phyloP scores from a whole-genome alignment of 2,888 invertebrate species.

The Chesias legatella region DNA sequence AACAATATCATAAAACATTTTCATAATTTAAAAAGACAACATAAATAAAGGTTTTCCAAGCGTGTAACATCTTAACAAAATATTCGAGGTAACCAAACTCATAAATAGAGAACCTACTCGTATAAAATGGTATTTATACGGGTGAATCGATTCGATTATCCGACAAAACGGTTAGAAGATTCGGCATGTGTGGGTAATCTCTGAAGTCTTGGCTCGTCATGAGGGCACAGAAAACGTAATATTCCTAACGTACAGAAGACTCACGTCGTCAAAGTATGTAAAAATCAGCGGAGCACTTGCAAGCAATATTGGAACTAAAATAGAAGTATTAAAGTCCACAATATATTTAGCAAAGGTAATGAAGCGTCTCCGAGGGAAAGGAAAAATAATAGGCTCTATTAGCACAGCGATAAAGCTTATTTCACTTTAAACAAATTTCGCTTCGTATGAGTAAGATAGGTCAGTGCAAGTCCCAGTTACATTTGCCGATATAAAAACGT shows the following conservation, averaged over 20 bases:
- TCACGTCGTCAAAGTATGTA: no score
- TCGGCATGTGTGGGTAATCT: conserved; percentile 21
- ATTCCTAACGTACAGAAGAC: no score
- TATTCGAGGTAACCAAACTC: conserved; percentile 6
- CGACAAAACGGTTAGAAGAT: conserved; percentile 26
- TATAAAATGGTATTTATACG: conserved; percentile 21
- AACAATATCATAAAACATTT: conserved; percentile 6
- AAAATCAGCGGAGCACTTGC: no score
- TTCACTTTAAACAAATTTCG: no score
- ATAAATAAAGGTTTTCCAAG: conserved; percentile 6
- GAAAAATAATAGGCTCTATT: no score
- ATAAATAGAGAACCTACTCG: conserved; percentile 12
- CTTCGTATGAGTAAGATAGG: no score
- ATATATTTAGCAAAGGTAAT: no score
- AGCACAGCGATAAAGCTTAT: no score
- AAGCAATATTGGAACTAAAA: no score
- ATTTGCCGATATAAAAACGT: conserved; percentile 39
- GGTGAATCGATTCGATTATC: conserved; percentile 11
- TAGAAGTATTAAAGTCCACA: no score
- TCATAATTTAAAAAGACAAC: conserved; percentile 16
- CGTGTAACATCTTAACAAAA: conserved; percentile 6
- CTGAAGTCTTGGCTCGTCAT: conserved; percentile 29
- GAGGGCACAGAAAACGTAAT: not conserved
- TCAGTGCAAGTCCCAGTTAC: conserved; percentile 25
- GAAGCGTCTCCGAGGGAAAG: no score